Percentiles rank a stretch among this genome's conserved stretches.
Conservation (phyloP, 1,140 invertebrate genomes). For the Dolichoris vasculosae region DNA sequence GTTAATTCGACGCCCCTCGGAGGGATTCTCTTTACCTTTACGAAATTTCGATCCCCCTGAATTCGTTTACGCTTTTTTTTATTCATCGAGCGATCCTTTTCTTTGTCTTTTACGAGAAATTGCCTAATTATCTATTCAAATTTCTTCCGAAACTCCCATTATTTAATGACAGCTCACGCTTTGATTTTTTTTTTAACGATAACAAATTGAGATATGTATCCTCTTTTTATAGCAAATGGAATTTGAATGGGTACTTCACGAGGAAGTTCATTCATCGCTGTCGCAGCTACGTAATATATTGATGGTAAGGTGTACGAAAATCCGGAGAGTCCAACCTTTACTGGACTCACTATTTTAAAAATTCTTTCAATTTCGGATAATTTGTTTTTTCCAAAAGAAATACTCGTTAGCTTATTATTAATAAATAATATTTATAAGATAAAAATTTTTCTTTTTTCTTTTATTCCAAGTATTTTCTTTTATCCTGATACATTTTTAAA, state of each 20-base stretch:
- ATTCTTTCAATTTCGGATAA: no score
- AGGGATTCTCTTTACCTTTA: no score
- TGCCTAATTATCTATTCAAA: background rate
- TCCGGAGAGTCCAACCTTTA: background rate
- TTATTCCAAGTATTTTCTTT: no score
- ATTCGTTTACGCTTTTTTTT: background rate
- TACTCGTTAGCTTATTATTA: no score
- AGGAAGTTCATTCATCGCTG: constrained; percentile 91
- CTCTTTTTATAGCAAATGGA: constrained; percentile 87
- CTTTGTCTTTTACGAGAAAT: background rate
- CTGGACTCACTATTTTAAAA: background rate
- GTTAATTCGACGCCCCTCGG: background rate
- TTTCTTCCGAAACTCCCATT: background rate
- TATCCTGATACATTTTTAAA: no score
- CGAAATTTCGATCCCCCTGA: no score
- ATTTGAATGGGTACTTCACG: constrained; percentile 93
- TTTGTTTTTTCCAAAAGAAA: no score
- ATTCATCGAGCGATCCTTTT: background rate
- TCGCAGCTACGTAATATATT: constrained; percentile 88
- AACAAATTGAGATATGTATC: background rate
- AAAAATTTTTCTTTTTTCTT: no score
- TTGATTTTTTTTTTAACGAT: background rate
- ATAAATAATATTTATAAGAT: no score
- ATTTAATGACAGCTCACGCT: background rate
- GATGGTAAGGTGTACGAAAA: constrained; percentile 75